Percentiles rank a stretch among this genome's conserved stretches.
Evolutionary conservation across 1,140 invertebrate genomes (phyloP).

Genomic region (Drosophila murphyi): DNA sequence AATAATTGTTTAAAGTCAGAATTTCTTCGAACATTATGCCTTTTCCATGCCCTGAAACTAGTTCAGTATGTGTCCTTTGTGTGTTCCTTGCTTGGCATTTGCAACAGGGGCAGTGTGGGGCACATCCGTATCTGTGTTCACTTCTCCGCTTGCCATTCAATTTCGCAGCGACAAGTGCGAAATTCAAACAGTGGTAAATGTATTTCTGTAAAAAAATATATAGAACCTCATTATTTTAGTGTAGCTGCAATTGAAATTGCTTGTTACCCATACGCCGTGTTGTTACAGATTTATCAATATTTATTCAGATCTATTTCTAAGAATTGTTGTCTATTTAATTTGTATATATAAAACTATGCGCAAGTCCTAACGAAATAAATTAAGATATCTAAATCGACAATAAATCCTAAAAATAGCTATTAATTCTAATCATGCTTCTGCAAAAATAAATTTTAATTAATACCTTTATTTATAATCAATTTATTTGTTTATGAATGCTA

Average conservation of each 20-base stretch:
- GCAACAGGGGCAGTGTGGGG: conserved; percentile 5
- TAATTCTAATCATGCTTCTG: too few relatives aligned
- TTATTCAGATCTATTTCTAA: too few relatives aligned
- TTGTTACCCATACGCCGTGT: conserved; percentile 11
- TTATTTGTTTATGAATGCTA: too few relatives aligned
- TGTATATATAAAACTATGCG: too few relatives aligned
- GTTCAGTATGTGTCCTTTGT: conserved; percentile 11
- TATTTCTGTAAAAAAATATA: conserved; percentile 9
- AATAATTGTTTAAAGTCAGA: too few relatives aligned
- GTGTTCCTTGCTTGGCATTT: conserved; percentile 16
- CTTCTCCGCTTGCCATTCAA: conserved; percentile 63
- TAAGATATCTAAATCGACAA: too few relatives aligned
- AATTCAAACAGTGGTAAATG: conserved; percentile 44
- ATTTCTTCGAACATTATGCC: not conserved
- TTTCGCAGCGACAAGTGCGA: conserved; percentile 27
- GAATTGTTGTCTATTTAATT: too few relatives aligned
- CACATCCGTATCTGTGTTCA: conserved; percentile 47
- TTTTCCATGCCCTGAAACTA: conserved; percentile 2
- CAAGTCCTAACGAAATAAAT: too few relatives aligned
- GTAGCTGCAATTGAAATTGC: not conserved
- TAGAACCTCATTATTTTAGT: not conserved
- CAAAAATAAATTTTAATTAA: too few relatives aligned
- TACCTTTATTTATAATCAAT: too few relatives aligned
- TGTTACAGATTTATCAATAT: too few relatives aligned
- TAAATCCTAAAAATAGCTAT: too few relatives aligned